phyloP scores from a whole-genome alignment of 2,797 vertebrate species.

The Spinus pinus region DNA sequence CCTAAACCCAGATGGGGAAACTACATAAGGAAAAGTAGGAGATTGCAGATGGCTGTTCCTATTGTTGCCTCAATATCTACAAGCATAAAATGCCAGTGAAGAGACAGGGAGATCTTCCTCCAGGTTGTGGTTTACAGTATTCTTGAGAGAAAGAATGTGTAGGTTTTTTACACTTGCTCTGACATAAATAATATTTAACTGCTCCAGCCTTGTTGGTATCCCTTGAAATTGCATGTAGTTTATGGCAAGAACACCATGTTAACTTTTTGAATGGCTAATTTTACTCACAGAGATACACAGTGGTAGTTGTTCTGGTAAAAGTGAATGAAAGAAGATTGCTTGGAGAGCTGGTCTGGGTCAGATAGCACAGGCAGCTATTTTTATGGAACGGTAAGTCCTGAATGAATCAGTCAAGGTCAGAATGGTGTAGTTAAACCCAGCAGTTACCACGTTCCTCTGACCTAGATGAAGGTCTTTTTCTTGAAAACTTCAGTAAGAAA shows the following conservation, averaged over 20 bases:
- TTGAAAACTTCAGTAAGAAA: slow-evolving; percentile 45
- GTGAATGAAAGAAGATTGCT: neutral
- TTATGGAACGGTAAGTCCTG: slow-evolving; percentile 16
- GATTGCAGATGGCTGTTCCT: neutral
- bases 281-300: neutral
- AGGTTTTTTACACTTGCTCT: neutral
- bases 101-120: neutral
- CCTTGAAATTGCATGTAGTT: neutral
- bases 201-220: neutral
- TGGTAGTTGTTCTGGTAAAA: neutral
- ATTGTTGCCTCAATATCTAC: neutral
- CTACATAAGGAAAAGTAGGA: neutral
- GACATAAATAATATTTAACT: neutral
- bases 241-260: neutral
- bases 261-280: neutral
- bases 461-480: slow-evolving; percentile 36
- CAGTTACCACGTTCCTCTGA: slow-evolving; percentile 35
- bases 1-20: neutral
- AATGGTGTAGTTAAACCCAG: slow-evolving; percentile 30
- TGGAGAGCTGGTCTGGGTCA: slow-evolving; percentile 7
- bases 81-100: neutral
- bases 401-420: slow-evolving; percentile 49
- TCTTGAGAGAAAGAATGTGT: neutral
- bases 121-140: neutral
- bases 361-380: slow-evolving; percentile 66